Evolutionary conservation across 2,113 vertebrate species (phyloP), one percentile per base, ranked within the genome.

Genomic region (Lepus timidus): DNA sequence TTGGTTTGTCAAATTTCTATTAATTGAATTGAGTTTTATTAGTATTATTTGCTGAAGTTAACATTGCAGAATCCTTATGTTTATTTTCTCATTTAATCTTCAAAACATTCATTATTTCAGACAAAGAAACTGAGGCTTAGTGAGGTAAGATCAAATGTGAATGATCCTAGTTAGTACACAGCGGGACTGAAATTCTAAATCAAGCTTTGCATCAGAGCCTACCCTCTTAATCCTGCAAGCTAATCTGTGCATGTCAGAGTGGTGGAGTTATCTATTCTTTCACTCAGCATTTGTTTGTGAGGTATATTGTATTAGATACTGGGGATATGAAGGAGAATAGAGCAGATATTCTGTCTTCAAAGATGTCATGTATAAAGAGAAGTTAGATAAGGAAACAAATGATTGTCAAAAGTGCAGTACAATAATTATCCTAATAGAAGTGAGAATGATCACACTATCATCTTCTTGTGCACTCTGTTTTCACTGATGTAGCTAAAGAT

Each of bases 51-150:
- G 51, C 31, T 75, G 68, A 91, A 76, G 55, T 61, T 62, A 44
- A 65, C 31, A 64, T 29, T 78, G 17, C 25, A 81, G 22, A 16
- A 31, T 85, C 11, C 80, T 89, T 49, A 29, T 0, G 8, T 84
- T 67, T 74, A 79, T 68, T 61, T 90, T 88, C 12, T 92, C 44
- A 88, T 27, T 83, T 90, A 91, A 79, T 80, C 9, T 9, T 88
- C 36, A 88, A 82, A 64, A 71, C 3, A 22, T 25, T 67, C 33
- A 33, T 76, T 90, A 39, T 83, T 75, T 93, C 65, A 68, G n/a
- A 65, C 9, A 33, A 83, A 67, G 80, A 67, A 74, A 23, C 11
- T 10, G 51, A 85, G 11, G 23, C 12, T 67, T 92, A 36, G 16
- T 55, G 17, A 25, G 12, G 13, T 12, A 33, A 23, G 65, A 51